Evolutionary conservation across 2,797 vertebrate genomes (phyloP), one percentile per base, ranked within the genome.

Genomic region (Galaxias olidus): DNA sequence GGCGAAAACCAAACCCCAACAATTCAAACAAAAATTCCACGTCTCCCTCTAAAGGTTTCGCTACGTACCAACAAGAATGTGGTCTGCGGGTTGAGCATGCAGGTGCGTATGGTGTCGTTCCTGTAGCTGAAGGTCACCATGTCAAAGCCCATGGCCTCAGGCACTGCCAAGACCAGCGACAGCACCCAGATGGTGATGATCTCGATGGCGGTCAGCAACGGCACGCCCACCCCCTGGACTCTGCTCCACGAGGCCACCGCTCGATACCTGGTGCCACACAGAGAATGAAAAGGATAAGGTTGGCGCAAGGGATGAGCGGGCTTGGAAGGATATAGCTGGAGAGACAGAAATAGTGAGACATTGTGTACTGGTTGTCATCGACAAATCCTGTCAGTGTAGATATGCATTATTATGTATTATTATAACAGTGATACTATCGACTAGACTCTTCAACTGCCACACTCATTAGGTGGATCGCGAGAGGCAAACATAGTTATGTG

Each of bases 241-340:
- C 98, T 92, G 81, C 96, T 99, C 97, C 97, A 99, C 4, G 98
- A 99, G 0, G 96, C 97, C 65, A 99, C 98, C 6, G 98, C 98
- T 74, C 96, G 90, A 73, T 98, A 99, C 85, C 98, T 99, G 30
- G 30, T 3, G 30, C n/a, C 14, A 51, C n/a, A 18, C n/a, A 51
- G 10, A 15, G 49, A 51, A 14, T 10, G 49, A n/a, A 51, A 18
- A 51, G 49, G 49, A n/a, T 8, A 51, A 14, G 19, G 14, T 56
- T 30, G 14, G 13, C 9, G 41, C 58, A 53, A 52, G 11, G 4
- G 52, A 61, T 74, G 20, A 42, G 11, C 1, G 41, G 68, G 18
- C 57, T 3, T 30, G 30, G 30, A 30, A 30, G 30, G 30, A 30
- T 30, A 30, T 30, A 30, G 30, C 30, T 30, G 30, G 2, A 30